Evolutionary conservation across 1,140 invertebrate genomes (phyloP).

Genomic region (Melitaea cinxia): DNA sequence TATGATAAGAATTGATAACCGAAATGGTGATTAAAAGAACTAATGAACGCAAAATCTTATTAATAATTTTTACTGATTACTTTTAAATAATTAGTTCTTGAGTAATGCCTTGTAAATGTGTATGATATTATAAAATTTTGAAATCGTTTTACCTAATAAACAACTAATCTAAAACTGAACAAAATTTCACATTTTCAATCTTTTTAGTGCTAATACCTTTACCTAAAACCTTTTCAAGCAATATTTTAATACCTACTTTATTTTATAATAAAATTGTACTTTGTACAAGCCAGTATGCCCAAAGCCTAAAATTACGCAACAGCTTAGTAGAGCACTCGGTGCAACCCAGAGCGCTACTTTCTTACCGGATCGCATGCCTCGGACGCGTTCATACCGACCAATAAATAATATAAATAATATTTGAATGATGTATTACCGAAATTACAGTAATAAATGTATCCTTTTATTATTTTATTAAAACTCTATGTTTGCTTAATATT

Average conservation of each 20-base stretch:
- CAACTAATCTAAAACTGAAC: no score
- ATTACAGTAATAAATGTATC: slow-evolving; percentile 20
- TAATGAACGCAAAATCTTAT: no score
- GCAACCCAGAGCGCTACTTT: slow-evolving; percentile 72
- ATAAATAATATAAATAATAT: slow-evolving; percentile 24
- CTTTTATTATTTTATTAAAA: slow-evolving; percentile 5
- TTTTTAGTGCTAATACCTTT: no score
- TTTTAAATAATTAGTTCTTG: no score
- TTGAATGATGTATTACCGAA: slow-evolving; percentile 21
- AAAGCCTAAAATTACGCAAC: slow-evolving; percentile 51
- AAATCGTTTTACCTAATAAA: no score
- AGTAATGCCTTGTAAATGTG: no score
- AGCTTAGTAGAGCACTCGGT: slow-evolving; percentile 72
- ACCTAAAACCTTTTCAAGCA: no score
- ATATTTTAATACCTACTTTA: neutral
- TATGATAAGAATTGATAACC: no score
- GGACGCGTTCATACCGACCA: slow-evolving; percentile 43
- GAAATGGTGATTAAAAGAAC: no score
- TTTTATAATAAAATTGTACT: neutral
- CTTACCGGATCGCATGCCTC: slow-evolving; percentile 51
- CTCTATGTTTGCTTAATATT: neutral
- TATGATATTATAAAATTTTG: no score
- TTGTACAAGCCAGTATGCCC: neutral
- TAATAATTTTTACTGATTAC: no score
- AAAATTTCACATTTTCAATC: no score